Percentiles rank a stretch among this genome's conserved stretches.
phyloP scores from a whole-genome alignment of 2,113 vertebrate genomes.

The Dascyllus trimaculatus region DNA sequence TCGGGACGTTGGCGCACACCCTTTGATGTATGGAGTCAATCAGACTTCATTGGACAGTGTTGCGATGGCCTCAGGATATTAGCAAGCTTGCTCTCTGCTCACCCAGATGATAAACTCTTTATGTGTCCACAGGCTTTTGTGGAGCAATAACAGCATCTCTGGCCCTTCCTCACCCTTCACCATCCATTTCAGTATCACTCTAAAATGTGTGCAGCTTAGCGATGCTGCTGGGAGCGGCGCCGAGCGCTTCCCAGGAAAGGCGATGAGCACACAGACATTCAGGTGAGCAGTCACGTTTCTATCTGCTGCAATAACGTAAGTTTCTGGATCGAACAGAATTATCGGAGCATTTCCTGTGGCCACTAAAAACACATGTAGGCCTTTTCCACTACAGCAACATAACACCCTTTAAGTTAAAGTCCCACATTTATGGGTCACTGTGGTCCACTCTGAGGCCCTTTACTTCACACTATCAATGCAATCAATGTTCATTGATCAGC shows the following conservation, averaged over 20 bases:
- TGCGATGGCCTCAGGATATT: conserved; percentile 64
- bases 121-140: conserved; percentile 67
- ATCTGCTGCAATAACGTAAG: neutral
- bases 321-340: neutral
- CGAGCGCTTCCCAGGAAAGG: neutral
- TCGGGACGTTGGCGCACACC: neutral
- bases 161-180: conserved; percentile 36
- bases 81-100: conserved; percentile 55
- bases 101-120: conserved; percentile 67
- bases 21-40: conserved; percentile 79
- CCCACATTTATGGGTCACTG: no score
- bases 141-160: conserved; percentile 61
- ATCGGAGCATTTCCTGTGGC: neutral
- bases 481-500: no score
- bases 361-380: neutral
- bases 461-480: no score
- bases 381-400: neutral
- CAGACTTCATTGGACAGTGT: conserved; percentile 64
- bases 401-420: neutral
- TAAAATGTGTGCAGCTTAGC: neutral
- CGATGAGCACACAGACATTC: neutral
- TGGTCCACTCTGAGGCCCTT: no score
- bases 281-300: neutral
- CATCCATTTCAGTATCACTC: conserved; percentile 43
- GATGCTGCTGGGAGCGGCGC: neutral